Evolutionary conservation across 2,797 vertebrate genomes (phyloP).

Genomic region (Lateolabrax maculatus): DNA sequence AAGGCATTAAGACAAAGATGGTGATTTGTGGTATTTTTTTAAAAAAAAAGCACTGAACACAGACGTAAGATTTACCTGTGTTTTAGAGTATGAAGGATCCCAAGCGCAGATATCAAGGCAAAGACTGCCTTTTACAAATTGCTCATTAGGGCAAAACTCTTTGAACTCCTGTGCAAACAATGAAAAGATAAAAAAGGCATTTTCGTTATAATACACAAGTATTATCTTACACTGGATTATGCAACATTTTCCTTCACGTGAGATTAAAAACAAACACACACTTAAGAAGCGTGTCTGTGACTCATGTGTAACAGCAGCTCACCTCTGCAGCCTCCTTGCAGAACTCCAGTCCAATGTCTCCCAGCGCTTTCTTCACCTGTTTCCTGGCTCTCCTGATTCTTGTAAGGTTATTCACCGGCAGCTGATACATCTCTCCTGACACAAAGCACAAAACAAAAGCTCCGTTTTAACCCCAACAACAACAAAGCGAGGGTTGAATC

Average conservation of each 20-base stretch:
- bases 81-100: constrained; percentile 97
- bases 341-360: constrained; percentile 98
- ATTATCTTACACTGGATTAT: too few species aligned
- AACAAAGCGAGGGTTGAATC: background rate
- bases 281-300: too few species aligned
- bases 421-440: constrained; percentile 97
- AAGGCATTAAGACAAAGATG: background rate
- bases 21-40: constrained; percentile 2
- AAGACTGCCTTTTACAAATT: constrained; percentile 91
- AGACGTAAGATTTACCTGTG: constrained; percentile 89
- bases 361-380: constrained; percentile 96
- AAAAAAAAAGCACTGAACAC: background rate
- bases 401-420: constrained; percentile 98
- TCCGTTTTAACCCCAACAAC: too few species aligned
- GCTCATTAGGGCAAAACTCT: constrained; percentile 95
- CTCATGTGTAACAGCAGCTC: too few species aligned
- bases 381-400: constrained; percentile 98
- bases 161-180: constrained; percentile 91
- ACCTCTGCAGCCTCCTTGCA: constrained; percentile 98
- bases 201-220: background rate
- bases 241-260: background rate
- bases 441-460: constrained; percentile 21
- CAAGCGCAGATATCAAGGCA: constrained; percentile 95
- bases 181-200: background rate
- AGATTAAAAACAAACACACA: background rate